phyloP scores from a whole-genome alignment of 2,888 invertebrate genomes.

The Entomobrya proxima region DNA sequence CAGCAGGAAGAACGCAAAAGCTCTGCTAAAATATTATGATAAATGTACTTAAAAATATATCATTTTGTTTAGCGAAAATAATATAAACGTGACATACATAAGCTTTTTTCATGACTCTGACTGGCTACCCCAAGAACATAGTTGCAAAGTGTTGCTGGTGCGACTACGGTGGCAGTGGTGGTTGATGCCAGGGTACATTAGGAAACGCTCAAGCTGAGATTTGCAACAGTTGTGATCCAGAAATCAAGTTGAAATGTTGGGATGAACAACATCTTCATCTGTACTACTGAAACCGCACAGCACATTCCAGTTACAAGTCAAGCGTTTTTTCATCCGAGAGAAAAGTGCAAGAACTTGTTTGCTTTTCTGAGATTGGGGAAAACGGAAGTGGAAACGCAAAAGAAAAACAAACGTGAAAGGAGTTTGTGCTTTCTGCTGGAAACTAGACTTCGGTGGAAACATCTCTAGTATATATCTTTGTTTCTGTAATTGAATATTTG shows the following conservation, averaged over 20 bases:
- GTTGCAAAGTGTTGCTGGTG: too few species aligned
- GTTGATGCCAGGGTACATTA: constrained; percentile 18
- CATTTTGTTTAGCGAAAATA: too few species aligned
- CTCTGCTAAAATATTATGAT: too few species aligned
- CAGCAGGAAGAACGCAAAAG: not conserved
- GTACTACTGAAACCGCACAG: not conserved
- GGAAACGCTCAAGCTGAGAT: constrained; percentile 32
- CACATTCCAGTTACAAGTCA: constrained; percentile 15
- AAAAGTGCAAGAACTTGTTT: not conserved
- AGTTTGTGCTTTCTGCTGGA: too few species aligned
- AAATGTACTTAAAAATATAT: too few species aligned
- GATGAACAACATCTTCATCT: constrained; percentile 42
- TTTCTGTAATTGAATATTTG: too few species aligned
- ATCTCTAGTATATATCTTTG: too few species aligned
- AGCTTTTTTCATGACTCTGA: too few species aligned
- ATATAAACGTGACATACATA: too few species aligned
- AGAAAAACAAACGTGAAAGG: not conserved
- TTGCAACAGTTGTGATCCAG: constrained; percentile 45
- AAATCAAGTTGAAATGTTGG: constrained; percentile 46
- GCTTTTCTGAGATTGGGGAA: not conserved
- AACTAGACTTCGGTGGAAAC: too few species aligned
- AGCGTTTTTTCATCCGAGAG: not conserved
- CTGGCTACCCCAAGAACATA: too few species aligned
- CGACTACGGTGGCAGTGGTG: not conserved
- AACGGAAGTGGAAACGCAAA: constrained; percentile 18